Evolutionary conservation across 2,113 vertebrate genomes (phyloP), one percentile per base, ranked within the genome.

Genomic region (Tamias sibiricus): DNA sequence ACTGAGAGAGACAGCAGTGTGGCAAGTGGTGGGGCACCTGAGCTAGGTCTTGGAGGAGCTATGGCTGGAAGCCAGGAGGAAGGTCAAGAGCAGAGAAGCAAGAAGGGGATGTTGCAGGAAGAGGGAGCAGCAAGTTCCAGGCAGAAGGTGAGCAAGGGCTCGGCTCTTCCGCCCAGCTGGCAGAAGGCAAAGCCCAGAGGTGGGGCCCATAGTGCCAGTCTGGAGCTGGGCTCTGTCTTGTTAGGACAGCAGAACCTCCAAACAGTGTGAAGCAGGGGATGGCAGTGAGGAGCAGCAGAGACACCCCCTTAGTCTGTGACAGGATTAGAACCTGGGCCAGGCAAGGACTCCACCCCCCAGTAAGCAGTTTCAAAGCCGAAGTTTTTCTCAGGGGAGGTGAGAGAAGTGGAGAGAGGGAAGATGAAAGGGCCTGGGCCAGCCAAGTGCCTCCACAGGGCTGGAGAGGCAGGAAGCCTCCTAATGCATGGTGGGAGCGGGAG

Each of bases 401-500:
- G 54, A 81, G 52, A 95, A 91, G 57, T 59, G 1, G 13, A 76
- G 44, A 95, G 81, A 95, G 13, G 49, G 37, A 95, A 87, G 75
- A 84, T 11, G 83, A 93, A 85, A 94, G 85, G 74, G 66, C 47
- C 6, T 49, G 62, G 52, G 75, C 44, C 32, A 89, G 74, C 72
- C 91, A 96, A 97, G 82, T 26, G 88, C 84, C 47, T 96, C 44
- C 44, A 49, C 22, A 8, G 84, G 40, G 52, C 3, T 69, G 32
- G 62, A 30, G 75, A 96, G 89, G 32, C 88, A 89, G 85, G 91
- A 96, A 96, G 91, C 64, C 85, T 97, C 75, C 77, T 96, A 87
- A 93, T 87, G 89, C 89, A 47, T 0, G 11, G 79, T 37, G 72
- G 59, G 74, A 49, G 19, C 2, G 44, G 52, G 52, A 62, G 77